A percentile compares a stretch with the other conserved stretches of the same genome.
Conservation (phyloP, 2,797 vertebrate species). For the Anniella stebbinsi region DNA sequence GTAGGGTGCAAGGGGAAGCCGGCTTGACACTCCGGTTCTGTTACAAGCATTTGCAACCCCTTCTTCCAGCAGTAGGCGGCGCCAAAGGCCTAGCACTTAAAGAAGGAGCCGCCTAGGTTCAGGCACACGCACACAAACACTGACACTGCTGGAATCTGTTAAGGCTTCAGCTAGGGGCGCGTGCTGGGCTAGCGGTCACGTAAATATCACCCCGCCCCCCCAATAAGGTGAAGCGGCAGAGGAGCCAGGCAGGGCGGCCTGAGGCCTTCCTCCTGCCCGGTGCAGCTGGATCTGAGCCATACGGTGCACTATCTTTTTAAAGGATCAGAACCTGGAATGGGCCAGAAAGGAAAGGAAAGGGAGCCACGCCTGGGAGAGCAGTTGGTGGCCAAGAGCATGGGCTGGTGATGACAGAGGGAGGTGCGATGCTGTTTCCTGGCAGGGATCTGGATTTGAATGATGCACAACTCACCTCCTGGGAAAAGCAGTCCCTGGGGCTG, state of each 20-base stretch:
- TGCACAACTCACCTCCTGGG: background rate
- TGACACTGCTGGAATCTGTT: background rate
- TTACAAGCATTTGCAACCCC: background rate
- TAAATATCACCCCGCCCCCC: constrained; percentile 17
- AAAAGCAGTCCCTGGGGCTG: fast-evolving
- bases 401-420: background rate
- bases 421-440: background rate
- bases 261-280: constrained; percentile 48
- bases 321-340: background rate
- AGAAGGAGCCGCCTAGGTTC: background rate
- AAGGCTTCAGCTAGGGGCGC: background rate
- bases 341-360: fast-evolving
- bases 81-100: background rate
- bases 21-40: background rate
- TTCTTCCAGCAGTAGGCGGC: background rate
- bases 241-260: constrained; percentile 26
- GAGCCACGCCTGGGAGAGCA: constrained; percentile 29
- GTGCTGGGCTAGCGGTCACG: constrained; percentile 14
- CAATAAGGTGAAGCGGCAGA: background rate
- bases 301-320: background rate
- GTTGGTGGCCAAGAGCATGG: background rate
- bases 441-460: background rate
- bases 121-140: too few relatives aligned
- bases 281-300: fast-evolving
- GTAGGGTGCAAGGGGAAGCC: background rate